Evolutionary conservation across 2,888 invertebrate species (phyloP).

Genomic region (Eudasyphora cyanicolor): DNA sequence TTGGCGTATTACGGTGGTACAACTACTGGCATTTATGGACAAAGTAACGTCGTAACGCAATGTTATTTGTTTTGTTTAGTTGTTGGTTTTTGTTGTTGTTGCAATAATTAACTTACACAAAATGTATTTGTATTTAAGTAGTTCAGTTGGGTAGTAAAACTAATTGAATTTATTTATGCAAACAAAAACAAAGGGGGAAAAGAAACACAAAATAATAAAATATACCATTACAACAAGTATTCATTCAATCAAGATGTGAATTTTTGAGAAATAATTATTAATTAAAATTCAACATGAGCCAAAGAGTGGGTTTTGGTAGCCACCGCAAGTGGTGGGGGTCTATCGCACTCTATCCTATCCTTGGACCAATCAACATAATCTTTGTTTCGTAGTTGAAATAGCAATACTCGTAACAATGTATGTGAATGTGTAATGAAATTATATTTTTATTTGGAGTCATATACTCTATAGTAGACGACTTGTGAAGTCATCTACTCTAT

Average conservation of each 20-base stretch:
- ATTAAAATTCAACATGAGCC: no score
- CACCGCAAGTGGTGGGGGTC: no score
- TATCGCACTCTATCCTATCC: no score
- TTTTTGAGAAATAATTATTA: constrained; percentile 24
- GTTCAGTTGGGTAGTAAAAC: not conserved
- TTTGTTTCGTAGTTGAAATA: no score
- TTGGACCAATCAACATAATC: no score
- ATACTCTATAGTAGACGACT: no score
- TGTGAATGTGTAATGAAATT: no score
- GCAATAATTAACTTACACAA: not conserved
- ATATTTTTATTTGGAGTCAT: no score
- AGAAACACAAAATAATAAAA: not conserved
- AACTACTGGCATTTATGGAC: not conserved
- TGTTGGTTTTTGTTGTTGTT: not conserved
- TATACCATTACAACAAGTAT: not conserved
- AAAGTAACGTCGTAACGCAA: not conserved
- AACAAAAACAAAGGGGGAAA: not conserved
- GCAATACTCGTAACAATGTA: no score
- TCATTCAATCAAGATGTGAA: constrained; percentile 21
- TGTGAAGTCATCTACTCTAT: no score
- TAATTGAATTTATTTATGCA: not conserved
- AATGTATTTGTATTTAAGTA: not conserved
- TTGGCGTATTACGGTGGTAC: not conserved
- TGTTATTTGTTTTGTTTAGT: not conserved
- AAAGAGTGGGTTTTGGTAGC: no score